These are phyloP conservation scores for Mustelus asterias DNA, from an alignment of 2,113 vertebrate genomes.

Conservation along the genomic window DNA sequence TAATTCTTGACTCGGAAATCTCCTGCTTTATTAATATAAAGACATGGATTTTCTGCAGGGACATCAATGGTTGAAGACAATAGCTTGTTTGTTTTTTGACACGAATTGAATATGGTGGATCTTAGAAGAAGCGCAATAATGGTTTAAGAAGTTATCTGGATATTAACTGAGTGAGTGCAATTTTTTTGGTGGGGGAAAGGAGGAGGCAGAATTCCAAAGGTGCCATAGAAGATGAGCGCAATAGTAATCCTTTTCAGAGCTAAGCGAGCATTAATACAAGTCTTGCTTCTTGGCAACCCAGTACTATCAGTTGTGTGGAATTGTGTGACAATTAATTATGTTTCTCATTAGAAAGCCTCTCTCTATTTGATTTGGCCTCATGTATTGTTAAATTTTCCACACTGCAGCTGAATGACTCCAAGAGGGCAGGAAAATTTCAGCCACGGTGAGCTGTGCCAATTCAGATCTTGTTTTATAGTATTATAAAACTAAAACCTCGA, in stretches of 20 bases:
- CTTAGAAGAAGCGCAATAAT: neutral
- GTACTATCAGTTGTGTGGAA: neutral
- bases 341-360: neutral
- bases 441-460: neutral
- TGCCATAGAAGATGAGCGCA: neutral
- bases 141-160: neutral
- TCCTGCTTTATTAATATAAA: neutral
- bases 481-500: neutral
- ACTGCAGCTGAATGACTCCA: neutral
- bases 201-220: neutral
- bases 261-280: neutral
- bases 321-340: neutral
- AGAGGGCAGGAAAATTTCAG: neutral
- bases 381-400: neutral
- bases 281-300: neutral
- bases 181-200: neutral
- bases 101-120: neutral
- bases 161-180: neutral
- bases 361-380: neutral
- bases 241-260: neutral
- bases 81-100: neutral
- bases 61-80: neutral
- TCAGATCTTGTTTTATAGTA: neutral
- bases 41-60: neutral
- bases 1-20: neutral